Evolutionary conservation across 2,888 invertebrate genomes (phyloP), one percentile per base, ranked within the genome.

Genomic region (Adelognathus sp.): DNA sequence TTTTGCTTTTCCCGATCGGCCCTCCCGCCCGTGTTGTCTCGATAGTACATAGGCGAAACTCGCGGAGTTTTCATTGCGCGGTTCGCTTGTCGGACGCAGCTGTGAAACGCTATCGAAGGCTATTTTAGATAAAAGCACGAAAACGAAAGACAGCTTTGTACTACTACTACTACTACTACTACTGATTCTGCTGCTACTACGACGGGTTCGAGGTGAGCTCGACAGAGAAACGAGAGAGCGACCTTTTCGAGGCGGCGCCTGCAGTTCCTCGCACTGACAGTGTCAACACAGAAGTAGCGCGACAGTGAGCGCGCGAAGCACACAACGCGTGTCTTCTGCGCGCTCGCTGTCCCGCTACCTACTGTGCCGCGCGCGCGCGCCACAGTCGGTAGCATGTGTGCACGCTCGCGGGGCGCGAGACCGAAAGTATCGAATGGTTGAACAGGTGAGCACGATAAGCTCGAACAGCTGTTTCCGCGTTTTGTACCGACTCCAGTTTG

Each of bases 391-490:
- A n/a, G 58, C 70, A 70, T 50, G 41, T 58, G 50, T 54, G 39
- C 52, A 41, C 29, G 44, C 41, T n/a, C n/a, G 44, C 27, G 50
- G 64, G 64, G 64, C 52, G 63, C 39, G 79, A 81, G 75, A 82
- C 77, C 74, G 78, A 81, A 72, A 77, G 79, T 79, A 82, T 85
- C 85, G 82, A 82, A 79, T 74, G 81, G 80, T 64, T 60, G 78
- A 86, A 85, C 88, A 87, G 88, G 87, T 88, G 88, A 86, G 67
- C 78, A 78, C 81, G 84, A 85, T 84, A 85, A 86, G 86, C 84
- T 83, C 81, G 79, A 86, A 88, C 88, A 87, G 86, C 87, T 88
- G 88, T 86, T 86, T 87, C 86, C 87, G 80, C 77, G 82, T 83
- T 83, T 83, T n/a, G n/a, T 80, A 73, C 81, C 80, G 76, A 74